Base-by-base conservation (phyloP, 1,140 invertebrate species). In the Megathymus violae region DNA sequence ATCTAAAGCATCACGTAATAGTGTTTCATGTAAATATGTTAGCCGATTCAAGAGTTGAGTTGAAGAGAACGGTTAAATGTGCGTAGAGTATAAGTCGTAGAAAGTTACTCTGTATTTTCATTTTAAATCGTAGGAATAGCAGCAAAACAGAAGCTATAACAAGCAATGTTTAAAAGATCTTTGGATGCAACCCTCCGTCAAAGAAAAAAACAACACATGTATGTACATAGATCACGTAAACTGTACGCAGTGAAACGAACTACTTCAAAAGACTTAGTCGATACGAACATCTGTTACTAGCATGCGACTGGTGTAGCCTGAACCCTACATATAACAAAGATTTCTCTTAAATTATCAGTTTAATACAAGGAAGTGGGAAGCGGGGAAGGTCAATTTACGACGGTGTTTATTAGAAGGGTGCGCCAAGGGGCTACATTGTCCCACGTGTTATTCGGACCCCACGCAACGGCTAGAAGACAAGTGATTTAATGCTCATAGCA, bases 371-470 rank as follows among this genome's bases (percentile, higher is more conserved):
- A 27, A 17, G 22, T 2, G 40, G 41, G 62, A 47, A 62, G 61
- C 64, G 44, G 47, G 67, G 56, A 5, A 38, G 64, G 34, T 70
- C 71, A 51, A 27, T 11, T 43, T 63, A 48, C n/a, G 16, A 4
- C 74, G 74, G 76, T 9, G 15, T 41, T 43, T 38, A 51, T 44
- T 44, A 46, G 60, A 74, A 71, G 76, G 74, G 71, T 76, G 66
- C 64, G 54, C 58, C 54, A 64, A 75, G 70, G 77, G 75, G 78
- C 64, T 58, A 52, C 40, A 68, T 78, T 76, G 76, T 81, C 76
- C 76, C 77, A 82, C 80, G 73, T 77, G 80, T 78, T 68, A 61
- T 65, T 68, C 51, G 71, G 77, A 76, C 80, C 80, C 80, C 80
- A 82, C 80, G 76, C 80, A 76, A 77, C 56, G 62, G 64, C 68